These are phyloP conservation scores for Solea solea DNA, from an alignment of 2,113 vertebrate genomes.

Conservation along the genomic window DNA sequence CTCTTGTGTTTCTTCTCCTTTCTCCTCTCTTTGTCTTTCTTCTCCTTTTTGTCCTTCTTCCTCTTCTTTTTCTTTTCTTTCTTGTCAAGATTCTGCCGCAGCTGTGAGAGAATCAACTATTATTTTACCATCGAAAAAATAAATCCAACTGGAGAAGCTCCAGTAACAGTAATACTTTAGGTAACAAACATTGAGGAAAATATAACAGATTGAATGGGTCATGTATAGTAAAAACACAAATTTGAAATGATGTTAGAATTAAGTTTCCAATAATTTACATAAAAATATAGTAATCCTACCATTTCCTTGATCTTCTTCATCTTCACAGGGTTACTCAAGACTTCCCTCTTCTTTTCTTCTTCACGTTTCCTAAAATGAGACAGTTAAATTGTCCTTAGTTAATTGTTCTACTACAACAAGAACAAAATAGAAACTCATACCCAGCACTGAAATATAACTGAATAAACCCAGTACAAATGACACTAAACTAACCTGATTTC, in stretches of 20 bases:
- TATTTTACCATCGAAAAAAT: not conserved
- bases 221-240: too few relatives aligned
- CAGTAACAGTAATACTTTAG: too few relatives aligned
- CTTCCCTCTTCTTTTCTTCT: conserved; percentile 94
- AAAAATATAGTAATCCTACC: conserved; percentile 75
- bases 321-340: conserved; percentile 95
- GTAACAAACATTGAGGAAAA: too few relatives aligned
- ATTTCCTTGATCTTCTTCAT: conserved; percentile 98
- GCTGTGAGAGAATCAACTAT: conserved; percentile 66
- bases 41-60: conserved; percentile 86
- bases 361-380: conserved; percentile 90
- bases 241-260: too few relatives aligned
- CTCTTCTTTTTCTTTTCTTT: conserved; percentile 85
- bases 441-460: not conserved
- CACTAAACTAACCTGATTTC: conserved; percentile 85
- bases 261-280: not conserved
- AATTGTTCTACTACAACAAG: not conserved
- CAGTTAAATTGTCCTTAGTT: not conserved
- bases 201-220: too few relatives aligned
- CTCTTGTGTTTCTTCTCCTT: conserved; percentile 83
- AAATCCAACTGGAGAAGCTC: not conserved
- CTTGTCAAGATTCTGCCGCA: conserved; percentile 91
- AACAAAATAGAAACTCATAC: not conserved
- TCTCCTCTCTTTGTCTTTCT: conserved; percentile 85
- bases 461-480: too few relatives aligned